These are phyloP conservation scores for Nomada ferruginata DNA, from an alignment of 2,888 invertebrate species.

Conservation along the genomic window DNA sequence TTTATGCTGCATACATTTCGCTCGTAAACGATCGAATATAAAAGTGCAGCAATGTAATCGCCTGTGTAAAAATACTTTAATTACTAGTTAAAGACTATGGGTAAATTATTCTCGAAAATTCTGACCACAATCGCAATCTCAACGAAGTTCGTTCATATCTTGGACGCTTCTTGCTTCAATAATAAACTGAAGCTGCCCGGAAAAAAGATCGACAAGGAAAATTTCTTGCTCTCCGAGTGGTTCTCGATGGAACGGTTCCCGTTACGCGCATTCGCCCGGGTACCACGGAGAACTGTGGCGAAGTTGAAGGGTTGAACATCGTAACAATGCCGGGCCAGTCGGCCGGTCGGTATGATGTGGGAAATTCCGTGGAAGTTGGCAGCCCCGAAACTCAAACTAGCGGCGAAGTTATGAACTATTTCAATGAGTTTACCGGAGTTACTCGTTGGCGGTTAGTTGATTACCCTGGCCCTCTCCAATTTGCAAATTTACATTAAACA, in stretches of 20 bases:
- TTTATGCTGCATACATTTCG: no score
- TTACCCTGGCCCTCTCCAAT: slow-evolving; percentile 77
- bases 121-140: no score
- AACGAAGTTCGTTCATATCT: no score
- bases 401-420: slow-evolving; percentile 79
- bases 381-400: slow-evolving; percentile 72
- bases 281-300: slow-evolving; percentile 48
- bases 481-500: slow-evolving; percentile 78
- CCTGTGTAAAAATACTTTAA: no score
- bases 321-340: slow-evolving; percentile 72
- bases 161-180: no score
- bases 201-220: neutral
- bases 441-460: slow-evolving; percentile 77
- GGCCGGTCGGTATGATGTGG: slow-evolving; percentile 75
- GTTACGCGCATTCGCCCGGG: slow-evolving; percentile 26
- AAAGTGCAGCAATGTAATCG: no score
- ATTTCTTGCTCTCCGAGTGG: neutral
- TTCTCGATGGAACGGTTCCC: neutral
- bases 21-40: no score
- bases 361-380: slow-evolving; percentile 73
- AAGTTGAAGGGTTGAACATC: slow-evolving; percentile 65
- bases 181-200: no score
- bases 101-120: no score
- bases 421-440: slow-evolving; percentile 79
- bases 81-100: no score